Evolutionary conservation across 1,140 invertebrate species (phyloP).

Genomic region (Hyphantria cunea): DNA sequence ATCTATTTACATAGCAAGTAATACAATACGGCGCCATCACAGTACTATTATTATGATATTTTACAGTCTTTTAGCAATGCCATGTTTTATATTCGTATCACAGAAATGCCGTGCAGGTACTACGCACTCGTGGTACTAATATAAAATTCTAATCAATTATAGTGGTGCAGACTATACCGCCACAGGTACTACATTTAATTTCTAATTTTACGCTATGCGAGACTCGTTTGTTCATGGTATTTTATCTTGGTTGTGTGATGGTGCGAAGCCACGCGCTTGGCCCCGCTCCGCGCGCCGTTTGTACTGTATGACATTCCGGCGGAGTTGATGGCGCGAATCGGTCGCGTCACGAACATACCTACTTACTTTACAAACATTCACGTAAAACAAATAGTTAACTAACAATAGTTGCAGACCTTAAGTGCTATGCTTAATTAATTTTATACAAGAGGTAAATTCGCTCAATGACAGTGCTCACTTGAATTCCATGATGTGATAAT

Average conservation of each 20-base stretch:
- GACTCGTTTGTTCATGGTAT: constrained; percentile 49
- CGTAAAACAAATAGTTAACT: constrained; percentile 37
- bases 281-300: constrained; percentile 30
- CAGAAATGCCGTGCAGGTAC: too few relatives aligned
- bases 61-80: too few relatives aligned
- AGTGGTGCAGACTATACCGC: not conserved
- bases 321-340: constrained; percentile 49
- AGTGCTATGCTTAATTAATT: constrained; percentile 10
- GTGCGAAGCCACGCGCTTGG: constrained; percentile 30
- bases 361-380: constrained; percentile 33
- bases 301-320: constrained; percentile 51
- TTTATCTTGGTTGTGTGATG: constrained; percentile 57
- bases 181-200: not conserved
- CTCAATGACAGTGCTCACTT: constrained; percentile 23
- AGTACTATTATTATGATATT: too few relatives aligned
- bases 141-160: constrained; percentile 16
- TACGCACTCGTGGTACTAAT: not conserved
- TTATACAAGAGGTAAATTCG: constrained; percentile 22
- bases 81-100: too few relatives aligned
- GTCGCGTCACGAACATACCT: constrained; percentile 41
- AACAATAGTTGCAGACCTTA: constrained; percentile 51
- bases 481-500: constrained; percentile 37
- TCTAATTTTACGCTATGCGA: constrained; percentile 10
- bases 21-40: too few relatives aligned
- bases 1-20: too few relatives aligned